A percentile compares a stretch with the other conserved stretches of the same genome.
Evolutionary conservation across 2,797 vertebrate genomes (phyloP).

Genomic region (Taeniopygia guttata): DNA sequence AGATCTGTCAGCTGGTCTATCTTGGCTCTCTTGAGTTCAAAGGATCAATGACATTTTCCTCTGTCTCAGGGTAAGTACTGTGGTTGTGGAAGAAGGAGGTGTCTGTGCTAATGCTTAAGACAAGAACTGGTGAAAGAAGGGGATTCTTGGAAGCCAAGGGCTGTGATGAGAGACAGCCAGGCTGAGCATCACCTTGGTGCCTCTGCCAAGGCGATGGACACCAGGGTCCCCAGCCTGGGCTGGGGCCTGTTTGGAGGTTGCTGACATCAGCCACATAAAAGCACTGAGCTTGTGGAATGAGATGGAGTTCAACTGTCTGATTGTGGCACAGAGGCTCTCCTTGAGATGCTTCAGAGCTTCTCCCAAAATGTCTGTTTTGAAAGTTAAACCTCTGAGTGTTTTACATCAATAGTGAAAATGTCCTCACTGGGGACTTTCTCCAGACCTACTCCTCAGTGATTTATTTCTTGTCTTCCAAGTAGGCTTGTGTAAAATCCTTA

Average conservation of each 20-base stretch:
- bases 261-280: neutral
- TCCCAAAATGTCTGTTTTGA: neutral
- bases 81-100: neutral
- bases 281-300: neutral
- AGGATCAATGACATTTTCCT: neutral
- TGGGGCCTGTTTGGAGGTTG: neutral
- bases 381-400: slow-evolving; percentile 13
- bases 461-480: slow-evolving; percentile 35
- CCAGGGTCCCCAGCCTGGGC: neutral
- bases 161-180: neutral
- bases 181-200: neutral
- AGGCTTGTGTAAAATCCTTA: slow-evolving; percentile 35
- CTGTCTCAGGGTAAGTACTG: neutral
- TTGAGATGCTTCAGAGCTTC: neutral
- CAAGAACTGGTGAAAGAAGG: neutral
- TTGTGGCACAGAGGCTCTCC: neutral
- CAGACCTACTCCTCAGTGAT: slow-evolving; percentile 11
- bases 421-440: neutral
- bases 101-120: neutral
- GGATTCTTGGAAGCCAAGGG: neutral
- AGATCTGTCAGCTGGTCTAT: neutral
- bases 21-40: neutral
- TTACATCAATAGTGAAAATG: neutral
- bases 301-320: neutral
- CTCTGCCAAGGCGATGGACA: neutral